Percentiles rank a stretch among this genome's conserved stretches.
Evolutionary conservation across 2,888 invertebrate species (phyloP).

Genomic region (Notodonta ziczac): DNA sequence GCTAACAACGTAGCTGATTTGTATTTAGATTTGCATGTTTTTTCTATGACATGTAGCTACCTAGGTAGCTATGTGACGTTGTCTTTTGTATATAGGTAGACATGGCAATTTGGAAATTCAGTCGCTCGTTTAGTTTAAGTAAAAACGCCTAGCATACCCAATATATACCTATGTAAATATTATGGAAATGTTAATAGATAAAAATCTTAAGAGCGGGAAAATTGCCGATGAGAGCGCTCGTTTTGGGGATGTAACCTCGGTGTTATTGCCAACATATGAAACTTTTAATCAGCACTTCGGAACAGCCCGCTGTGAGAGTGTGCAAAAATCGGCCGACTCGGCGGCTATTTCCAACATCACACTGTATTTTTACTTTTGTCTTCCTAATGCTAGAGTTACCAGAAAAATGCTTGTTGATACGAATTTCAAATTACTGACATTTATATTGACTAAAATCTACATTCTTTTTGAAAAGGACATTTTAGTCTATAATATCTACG

Average conservation of each 20-base stretch:
- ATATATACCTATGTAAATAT: not conserved
- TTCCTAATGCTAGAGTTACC: not conserved
- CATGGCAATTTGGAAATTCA: no score
- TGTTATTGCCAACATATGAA: slow-evolving; percentile 64
- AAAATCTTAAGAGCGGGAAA: slow-evolving; percentile 19
- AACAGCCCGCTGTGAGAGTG: slow-evolving; percentile 47
- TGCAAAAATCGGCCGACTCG: slow-evolving; percentile 17
- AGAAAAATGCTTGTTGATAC: not conserved
- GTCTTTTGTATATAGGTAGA: no score
- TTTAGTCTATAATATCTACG: no score
- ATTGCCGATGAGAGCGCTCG: slow-evolving; percentile 24
- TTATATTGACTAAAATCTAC: no score
- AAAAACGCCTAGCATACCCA: not conserved
- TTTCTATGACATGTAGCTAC: no score
- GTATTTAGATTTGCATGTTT: slow-evolving; percentile 38
- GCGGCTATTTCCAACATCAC: slow-evolving; percentile 17
- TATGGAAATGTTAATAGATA: slow-evolving; percentile 9
- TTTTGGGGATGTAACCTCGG: slow-evolving; percentile 32
- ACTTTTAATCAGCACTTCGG: slow-evolving; percentile 71
- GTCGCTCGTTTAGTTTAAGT: slow-evolving; percentile 41
- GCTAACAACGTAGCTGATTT: slow-evolving; percentile 59
- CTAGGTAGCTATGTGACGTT: no score
- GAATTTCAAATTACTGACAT: no score
- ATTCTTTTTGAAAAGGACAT: no score
- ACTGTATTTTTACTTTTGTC: slow-evolving; percentile 7